Conservation (phyloP, 2,888 invertebrate genomes). For the Aplocera efformata region DNA sequence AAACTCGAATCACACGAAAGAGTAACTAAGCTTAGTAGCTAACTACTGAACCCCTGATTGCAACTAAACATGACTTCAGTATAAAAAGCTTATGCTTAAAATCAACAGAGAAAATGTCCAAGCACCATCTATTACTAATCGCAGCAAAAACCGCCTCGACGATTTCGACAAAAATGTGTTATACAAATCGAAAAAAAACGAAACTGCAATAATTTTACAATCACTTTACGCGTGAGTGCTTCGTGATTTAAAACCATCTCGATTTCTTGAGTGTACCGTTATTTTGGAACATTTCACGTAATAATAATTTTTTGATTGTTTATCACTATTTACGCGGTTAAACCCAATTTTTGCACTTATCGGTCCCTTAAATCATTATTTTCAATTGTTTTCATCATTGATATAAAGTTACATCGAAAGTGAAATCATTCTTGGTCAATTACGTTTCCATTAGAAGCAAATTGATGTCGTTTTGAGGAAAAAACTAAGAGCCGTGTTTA, state of each 20-base stretch:
- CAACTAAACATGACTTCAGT: too few species aligned
- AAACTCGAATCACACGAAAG: too few species aligned
- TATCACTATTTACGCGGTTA: slow-evolving; percentile 32
- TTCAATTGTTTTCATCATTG: slow-evolving; percentile 12
- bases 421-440: slow-evolving; percentile 28
- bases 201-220: slow-evolving; percentile 52
- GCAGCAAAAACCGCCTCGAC: slow-evolving; percentile 55
- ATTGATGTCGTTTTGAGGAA: slow-evolving; percentile 31
- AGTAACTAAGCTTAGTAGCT: too few species aligned
- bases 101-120: slow-evolving; percentile 35
- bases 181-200: slow-evolving; percentile 60
- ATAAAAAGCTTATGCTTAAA: too few species aligned
- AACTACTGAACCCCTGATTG: too few species aligned
- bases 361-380: slow-evolving; percentile 27
- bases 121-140: slow-evolving; percentile 49
- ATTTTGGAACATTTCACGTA: slow-evolving; percentile 38
- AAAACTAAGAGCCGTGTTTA: slow-evolving; percentile 22
- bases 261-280: slow-evolving; percentile 34
- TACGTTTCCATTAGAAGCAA: slow-evolving; percentile 29
- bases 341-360: slow-evolving; percentile 22
- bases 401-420: slow-evolving; percentile 19
- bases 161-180: slow-evolving; percentile 60
- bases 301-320: slow-evolving; percentile 38
- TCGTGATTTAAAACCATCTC: slow-evolving; percentile 60
- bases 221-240: slow-evolving; percentile 70